Percentiles rank a stretch among this genome's conserved stretches.
Evolutionary conservation across 1,140 invertebrate genomes (phyloP).

Genomic region (Monochamus saltuarius): DNA sequence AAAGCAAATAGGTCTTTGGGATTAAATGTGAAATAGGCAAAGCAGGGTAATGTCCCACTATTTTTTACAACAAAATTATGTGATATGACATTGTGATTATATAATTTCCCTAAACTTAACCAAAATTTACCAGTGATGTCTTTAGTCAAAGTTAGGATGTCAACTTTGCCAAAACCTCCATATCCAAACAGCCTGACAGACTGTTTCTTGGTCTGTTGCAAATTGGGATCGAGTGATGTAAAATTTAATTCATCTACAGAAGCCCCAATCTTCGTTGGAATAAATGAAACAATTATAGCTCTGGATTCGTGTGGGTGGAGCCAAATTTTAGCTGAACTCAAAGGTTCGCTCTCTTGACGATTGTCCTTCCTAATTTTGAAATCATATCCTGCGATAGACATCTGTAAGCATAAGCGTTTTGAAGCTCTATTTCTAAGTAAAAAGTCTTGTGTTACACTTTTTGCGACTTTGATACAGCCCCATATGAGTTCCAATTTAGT

Average conservation of each 20-base stretch:
- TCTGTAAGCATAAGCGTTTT: constrained; percentile 54
- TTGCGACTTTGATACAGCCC: constrained; percentile 55
- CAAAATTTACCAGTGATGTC: constrained; percentile 56
- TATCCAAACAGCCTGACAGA: constrained; percentile 54
- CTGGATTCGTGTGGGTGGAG: constrained; percentile 55
- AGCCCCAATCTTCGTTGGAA: constrained; percentile 52
- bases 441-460: constrained; percentile 54
- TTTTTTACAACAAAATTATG: constrained; percentile 54
- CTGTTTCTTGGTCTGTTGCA: constrained; percentile 44
- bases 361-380: constrained; percentile 40
- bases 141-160: constrained; percentile 53
- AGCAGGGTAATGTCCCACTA: constrained; percentile 53
- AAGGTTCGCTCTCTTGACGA: constrained; percentile 31
- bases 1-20: constrained; percentile 49
- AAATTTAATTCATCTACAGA: constrained; percentile 54
- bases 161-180: constrained; percentile 54
- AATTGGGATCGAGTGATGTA: constrained; percentile 50
- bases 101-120: constrained; percentile 55
- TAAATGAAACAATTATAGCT: constrained; percentile 52
- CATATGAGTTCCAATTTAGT: constrained; percentile 56
- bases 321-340: constrained; percentile 42
- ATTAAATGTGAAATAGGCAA: constrained; percentile 52
- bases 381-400: constrained; percentile 44
- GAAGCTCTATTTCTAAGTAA: constrained; percentile 55
- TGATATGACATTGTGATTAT: constrained; percentile 46